A percentile compares a stretch with the other conserved stretches of the same genome.
These are phyloP conservation scores for Lophochroa leadbeateri DNA, from an alignment of 2,113 vertebrate genomes.

Conservation along the genomic window DNA sequence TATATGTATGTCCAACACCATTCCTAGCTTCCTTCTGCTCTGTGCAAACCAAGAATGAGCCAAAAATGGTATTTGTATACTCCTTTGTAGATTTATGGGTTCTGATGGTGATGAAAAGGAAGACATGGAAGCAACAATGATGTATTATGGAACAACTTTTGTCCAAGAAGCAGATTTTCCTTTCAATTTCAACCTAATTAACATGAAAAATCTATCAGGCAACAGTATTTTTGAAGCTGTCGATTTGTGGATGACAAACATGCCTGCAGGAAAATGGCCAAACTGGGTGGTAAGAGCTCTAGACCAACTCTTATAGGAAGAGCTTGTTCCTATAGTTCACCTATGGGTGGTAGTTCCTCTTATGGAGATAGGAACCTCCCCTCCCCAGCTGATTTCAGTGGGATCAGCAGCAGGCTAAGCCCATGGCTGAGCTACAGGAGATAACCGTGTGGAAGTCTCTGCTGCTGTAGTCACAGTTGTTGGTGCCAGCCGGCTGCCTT, in stretches of 20 bases:
- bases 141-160: conserved; percentile 87
- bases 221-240: conserved; percentile 77
- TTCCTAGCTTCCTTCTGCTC: background rate
- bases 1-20: background rate
- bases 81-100: conserved; percentile 86
- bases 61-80: background rate
- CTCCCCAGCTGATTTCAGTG: accelerated
- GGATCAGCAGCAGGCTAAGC: background rate
- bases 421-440: background rate
- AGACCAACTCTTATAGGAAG: background rate
- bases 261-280: conserved; percentile 91
- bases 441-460: background rate
- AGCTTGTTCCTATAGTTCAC: background rate
- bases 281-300: conserved; percentile 91
- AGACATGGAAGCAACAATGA: conserved; percentile 85
- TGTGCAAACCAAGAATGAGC: background rate
- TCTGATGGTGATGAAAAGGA: conserved; percentile 79
- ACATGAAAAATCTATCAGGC: conserved; percentile 79
- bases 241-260: conserved; percentile 89
- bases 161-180: conserved; percentile 91
- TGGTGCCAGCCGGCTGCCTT: background rate
- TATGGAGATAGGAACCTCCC: background rate
- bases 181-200: conserved; percentile 88
- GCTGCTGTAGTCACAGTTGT: background rate
- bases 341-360: background rate